Conservation (phyloP, 1,140 invertebrate species). For the Procambarus virginalis region DNA sequence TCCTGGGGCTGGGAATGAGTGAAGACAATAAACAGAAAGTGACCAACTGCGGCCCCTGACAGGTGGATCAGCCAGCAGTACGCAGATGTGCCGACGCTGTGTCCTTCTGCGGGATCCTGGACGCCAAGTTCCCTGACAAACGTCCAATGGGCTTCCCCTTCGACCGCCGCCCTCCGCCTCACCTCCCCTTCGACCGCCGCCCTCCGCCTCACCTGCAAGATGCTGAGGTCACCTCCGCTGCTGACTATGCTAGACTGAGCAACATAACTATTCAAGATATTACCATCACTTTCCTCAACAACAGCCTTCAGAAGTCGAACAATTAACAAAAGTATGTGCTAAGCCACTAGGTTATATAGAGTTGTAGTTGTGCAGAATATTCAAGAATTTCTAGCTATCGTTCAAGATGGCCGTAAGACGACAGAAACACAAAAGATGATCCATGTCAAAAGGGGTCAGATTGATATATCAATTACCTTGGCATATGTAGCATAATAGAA, state of each 20-base stretch:
- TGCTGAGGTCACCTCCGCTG: background rate
- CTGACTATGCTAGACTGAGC: conserved; percentile 6
- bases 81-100: conserved; percentile 80
- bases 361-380: too few species aligned
- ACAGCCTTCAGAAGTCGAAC: too few species aligned
- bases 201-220: background rate
- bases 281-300: conserved; percentile 31
- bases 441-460: too few species aligned
- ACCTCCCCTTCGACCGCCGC: conserved; percentile 70
- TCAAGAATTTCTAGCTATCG: too few species aligned
- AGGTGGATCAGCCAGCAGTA: conserved; percentile 42
- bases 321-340: too few species aligned
- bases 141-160: conserved; percentile 82
- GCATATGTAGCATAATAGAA: too few species aligned
- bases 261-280: conserved; percentile 37
- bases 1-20: background rate
- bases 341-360: too few species aligned
- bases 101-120: conserved; percentile 84
- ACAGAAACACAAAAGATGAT: too few species aligned
- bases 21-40: background rate
- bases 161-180: too few species aligned
- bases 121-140: conserved; percentile 83
- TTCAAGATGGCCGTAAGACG: too few species aligned
- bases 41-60: background rate
- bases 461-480: too few species aligned